Base-by-base conservation (phyloP, 2,888 invertebrate species). In the Mimas tiliae region DNA sequence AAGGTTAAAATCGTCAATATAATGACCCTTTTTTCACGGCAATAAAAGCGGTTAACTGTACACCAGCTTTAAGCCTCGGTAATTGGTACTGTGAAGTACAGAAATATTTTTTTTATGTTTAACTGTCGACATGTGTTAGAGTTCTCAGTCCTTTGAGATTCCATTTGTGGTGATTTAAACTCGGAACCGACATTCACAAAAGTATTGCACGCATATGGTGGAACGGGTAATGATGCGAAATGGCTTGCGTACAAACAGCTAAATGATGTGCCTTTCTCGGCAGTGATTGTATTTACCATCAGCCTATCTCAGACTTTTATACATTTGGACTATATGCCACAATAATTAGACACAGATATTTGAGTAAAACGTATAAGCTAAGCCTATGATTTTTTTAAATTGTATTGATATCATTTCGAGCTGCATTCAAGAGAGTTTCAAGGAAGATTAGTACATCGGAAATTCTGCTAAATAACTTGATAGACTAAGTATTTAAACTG, bases 71-170 rank as follows among this genome's bases (percentile, higher is more conserved):
- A 33, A 64, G 38, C 62, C 47, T 21, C 45, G 19, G 19, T 47
- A 65, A 64, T 58, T 67, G 67, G 50, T 64, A 71, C 74, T 74
- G 74, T 77, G 74, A 75, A 75, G 77, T 69, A 69, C 66, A 71
- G 73, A 83, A 83, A 81, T 82, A 76, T 82, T 80, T 47, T 80
- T 47, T 79, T 71, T 71, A 78, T 72, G 78, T 21, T 63, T 48
- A 33, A 34, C 53, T 9, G 38, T 38, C 33, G 34, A 21, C 38
- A 51, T 38, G 38, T 50, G 34, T 64, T 38, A 51, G 33, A 38
- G 63, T 51, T 51, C 51, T 50, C 50, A 34, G 50, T 34, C 50
- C 50, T 64, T 64, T 42, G 38, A 58, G 38, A 58, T 58, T 58
- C 42, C 58, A 19, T 42, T 58, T 58, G 58, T 58, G 58, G 58